Percentiles rank a stretch among this genome's conserved stretches.
These are phyloP conservation scores for Charadrius vociferus DNA, from an alignment of 2,113 vertebrate genomes.

Conservation along the genomic window DNA sequence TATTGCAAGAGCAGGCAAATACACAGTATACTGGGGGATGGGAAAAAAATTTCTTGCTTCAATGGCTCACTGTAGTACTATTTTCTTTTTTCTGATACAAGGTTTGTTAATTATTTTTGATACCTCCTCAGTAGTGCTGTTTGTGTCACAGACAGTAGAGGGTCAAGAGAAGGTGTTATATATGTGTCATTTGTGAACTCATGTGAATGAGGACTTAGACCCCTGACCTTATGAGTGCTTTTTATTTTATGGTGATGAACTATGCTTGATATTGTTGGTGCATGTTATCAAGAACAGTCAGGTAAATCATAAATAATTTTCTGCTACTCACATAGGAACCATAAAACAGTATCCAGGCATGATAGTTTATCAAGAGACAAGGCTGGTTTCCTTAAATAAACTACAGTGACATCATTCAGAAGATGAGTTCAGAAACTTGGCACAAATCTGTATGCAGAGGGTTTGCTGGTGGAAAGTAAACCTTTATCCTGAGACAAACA, in stretches of 20 bases:
- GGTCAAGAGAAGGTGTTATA: conserved; percentile 23
- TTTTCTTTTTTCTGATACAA: not conserved
- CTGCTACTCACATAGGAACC: conserved; percentile 51
- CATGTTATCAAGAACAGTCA: conserved; percentile 74
- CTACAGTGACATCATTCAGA: conserved; percentile 75
- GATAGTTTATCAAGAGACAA: conserved; percentile 76
- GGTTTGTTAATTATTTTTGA: conserved; percentile 48
- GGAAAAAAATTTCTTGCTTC: not conserved
- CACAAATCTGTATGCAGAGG: conserved; percentile 3
- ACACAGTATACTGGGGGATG: not conserved
- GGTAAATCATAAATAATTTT: conserved; percentile 76
- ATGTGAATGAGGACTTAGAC: conserved; percentile 61
- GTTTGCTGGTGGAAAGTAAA: conserved; percentile 35
- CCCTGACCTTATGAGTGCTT: conserved; percentile 61
- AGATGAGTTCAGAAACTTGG: conserved; percentile 56
- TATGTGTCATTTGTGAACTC: conserved; percentile 60
- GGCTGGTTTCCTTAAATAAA: conserved; percentile 78
- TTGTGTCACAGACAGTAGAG: not conserved
- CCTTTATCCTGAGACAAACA: not conserved
- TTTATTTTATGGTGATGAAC: conserved; percentile 78
- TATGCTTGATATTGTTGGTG: conserved; percentile 68
- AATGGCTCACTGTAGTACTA: not conserved
- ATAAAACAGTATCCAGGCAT: conserved; percentile 70
- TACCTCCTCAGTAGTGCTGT: not conserved
- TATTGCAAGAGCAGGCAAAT: not conserved